Base-by-base conservation (phyloP, 2,113 vertebrate genomes). In the Glaucidium brasilianum region DNA sequence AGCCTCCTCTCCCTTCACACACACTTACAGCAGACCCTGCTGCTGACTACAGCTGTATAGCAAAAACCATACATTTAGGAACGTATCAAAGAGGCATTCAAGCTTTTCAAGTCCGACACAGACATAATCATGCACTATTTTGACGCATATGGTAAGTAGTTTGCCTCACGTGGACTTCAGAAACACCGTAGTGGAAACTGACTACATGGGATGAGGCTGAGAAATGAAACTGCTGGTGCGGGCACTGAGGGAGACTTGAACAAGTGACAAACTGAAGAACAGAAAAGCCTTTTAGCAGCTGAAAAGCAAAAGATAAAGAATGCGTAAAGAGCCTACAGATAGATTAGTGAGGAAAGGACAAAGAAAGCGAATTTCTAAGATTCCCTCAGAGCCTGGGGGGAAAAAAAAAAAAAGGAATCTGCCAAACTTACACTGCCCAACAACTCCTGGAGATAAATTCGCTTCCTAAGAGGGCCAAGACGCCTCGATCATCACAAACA, bases 71-170 rank as follows among this genome's bases (percentile, higher is more conserved):
- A 25, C 11, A 3, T 3, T 52, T 15, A 32, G 56, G 8, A 23
- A 50, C 32, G 34, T 22, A n/a, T 0, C 8, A 16, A 30, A 59
- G 26, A 29, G 3, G 5, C 11, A 21, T 6, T 32, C 16, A 4
- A 0, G 1, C 23, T 63, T n/a, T 9, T 27, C 3, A 45, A 29
- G 23, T 17, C 29, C 22, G 16, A 32, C 11, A 30, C 1, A n/a
- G 19, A 32, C 11, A 30, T 1, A 34, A 25, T 3, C 23, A 21
- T 4, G 6, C 6, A 11, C 9, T 23, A 6, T 9, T 74, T 4
- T 32, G 41, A 53, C 5, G 4, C 4, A 7, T 3, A 11, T 1
- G 5, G 29, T 47, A 76, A 63, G 25, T 12, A 15, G 22, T 79
- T 58, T 45, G 22, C n/a, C 11, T 7, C 39, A 60, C 37, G 32